These are phyloP conservation scores for Zhuqinia jingwanae DNA, from an alignment of 2,888 invertebrate genomes.

Conservation along the genomic window DNA sequence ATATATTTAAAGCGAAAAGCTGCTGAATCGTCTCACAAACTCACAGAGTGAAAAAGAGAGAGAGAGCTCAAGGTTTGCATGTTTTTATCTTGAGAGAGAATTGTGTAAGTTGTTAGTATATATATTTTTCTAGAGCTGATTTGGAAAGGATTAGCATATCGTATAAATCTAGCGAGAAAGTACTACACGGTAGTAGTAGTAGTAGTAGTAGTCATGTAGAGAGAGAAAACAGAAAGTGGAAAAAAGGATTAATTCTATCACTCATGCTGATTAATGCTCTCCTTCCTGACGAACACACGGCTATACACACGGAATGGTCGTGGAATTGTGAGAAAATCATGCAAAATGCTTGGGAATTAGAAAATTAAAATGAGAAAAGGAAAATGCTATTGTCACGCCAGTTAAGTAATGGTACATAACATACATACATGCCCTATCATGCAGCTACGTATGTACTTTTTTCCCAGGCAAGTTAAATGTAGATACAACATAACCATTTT, in stretches of 20 bases:
- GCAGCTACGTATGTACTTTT: background rate
- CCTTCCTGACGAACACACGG: background rate
- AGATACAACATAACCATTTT: too few relatives aligned
- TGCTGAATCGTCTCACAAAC: too few relatives aligned
- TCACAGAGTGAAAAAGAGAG: too few relatives aligned
- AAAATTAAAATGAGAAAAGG: too few relatives aligned
- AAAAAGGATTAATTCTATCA: constrained; percentile 65
- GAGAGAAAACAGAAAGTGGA: background rate
- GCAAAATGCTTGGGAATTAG: background rate
- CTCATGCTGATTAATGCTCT: constrained; percentile 60
- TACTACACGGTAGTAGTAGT: too few relatives aligned
- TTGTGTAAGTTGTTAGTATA: background rate
- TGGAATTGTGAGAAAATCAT: background rate
- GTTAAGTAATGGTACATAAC: background rate
- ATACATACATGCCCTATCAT: background rate
- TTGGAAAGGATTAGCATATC: too few relatives aligned
- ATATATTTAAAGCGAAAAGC: background rate
- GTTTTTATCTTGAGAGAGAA: background rate
- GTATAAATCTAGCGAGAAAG: too few relatives aligned
- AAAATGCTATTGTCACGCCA: too few relatives aligned
- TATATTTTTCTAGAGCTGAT: background rate
- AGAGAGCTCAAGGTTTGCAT: too few relatives aligned
- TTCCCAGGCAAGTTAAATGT: background rate
- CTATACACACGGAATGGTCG: background rate
- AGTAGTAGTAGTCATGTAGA: background rate